Evolutionary conservation across 2,113 vertebrate species (phyloP), one percentile per base, ranked within the genome.

Genomic region (Anguilla rostrata): DNA sequence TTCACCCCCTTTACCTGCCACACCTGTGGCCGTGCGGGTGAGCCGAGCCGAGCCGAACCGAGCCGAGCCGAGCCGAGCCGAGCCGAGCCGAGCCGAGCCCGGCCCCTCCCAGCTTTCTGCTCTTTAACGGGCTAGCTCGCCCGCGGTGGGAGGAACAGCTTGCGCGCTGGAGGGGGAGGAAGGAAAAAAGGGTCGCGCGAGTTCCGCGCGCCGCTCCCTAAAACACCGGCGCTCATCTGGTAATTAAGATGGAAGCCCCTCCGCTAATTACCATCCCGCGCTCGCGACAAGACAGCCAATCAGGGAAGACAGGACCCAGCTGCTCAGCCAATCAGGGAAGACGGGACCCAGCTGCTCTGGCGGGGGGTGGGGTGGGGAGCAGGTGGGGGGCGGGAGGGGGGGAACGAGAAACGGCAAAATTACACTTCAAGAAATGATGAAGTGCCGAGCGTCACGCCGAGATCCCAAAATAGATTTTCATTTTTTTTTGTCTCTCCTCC

Each of bases 361-460:
- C 39, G 39, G 34, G n/a, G 12, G 60, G 26, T 15, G 56, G 22
- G 39, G 53, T 22, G 34, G n/a, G 39, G n/a, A n/a, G n/a, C n/a
- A n/a, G n/a, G n/a, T n/a, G n/a, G n/a, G n/a, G n/a, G n/a, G n/a
- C n/a, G 53, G 39, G 34, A 18, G 12, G 60, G 26, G 26, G 56
- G 22, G 39, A 20, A 20, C 18, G 53, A 16, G 85, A 8, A 16
- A 57, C n/a, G 39, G 56, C 79, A 66, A 26, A 60, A 79, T 22
- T 86, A 66, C 81, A 86, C 85, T 63, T 20, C 79, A 81, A 39
- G 12, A 82, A 81, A 81, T 86, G 85, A 86, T 81, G 78, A 81
- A 86, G 79, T 86, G 6, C 79, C 16, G 26, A n/a, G 49, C 43
- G 85, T 86, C 78, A 82, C 53, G 53, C 57, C 26, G 29, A 46